phyloP scores from a whole-genome alignment of 2,888 invertebrate genomes.

The Mythimna impura region DNA sequence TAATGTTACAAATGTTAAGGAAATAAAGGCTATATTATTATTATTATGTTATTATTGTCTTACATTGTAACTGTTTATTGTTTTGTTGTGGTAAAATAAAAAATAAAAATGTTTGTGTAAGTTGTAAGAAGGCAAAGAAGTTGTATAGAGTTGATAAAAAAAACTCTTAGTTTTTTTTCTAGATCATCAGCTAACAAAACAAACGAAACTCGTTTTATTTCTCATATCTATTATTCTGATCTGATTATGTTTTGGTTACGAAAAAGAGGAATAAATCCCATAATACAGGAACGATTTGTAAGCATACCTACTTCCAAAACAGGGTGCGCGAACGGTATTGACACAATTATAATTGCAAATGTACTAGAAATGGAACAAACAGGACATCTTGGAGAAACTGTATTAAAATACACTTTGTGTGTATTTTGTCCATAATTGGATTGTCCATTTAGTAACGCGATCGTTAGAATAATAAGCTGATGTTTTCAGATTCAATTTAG shows the following conservation, averaged over 20 bases:
- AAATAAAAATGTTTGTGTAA: background rate
- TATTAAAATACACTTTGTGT: slow-evolving; percentile 61
- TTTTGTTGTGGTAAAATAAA: too few relatives aligned
- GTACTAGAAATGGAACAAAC: slow-evolving; percentile 61
- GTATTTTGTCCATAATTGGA: slow-evolving; percentile 62
- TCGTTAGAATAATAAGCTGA: slow-evolving; percentile 46
- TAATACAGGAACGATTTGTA: slow-evolving; percentile 27
- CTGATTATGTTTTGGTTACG: slow-evolving; percentile 31
- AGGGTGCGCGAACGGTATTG: slow-evolving; percentile 15
- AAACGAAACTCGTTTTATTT: slow-evolving; percentile 1
- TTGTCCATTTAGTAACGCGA: slow-evolving; percentile 42
- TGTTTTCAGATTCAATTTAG: slow-evolving; percentile 33
- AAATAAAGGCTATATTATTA: too few relatives aligned
- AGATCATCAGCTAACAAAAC: background rate
- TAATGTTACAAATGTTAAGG: too few relatives aligned
- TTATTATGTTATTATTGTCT: too few relatives aligned
- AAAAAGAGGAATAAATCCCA: slow-evolving; percentile 14
- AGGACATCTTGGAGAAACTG: slow-evolving; percentile 49
- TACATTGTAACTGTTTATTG: too few relatives aligned
- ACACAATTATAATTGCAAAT: slow-evolving; percentile 64
- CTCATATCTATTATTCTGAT: slow-evolving; percentile 25
- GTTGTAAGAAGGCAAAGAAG: background rate
- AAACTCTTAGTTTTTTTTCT: background rate
- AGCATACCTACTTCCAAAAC: slow-evolving; percentile 23
- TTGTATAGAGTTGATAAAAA: background rate